Percentiles rank a stretch among this genome's conserved stretches.
Evolutionary conservation across 2,113 vertebrate species (phyloP).

Genomic region (Microtus richardsoni): DNA sequence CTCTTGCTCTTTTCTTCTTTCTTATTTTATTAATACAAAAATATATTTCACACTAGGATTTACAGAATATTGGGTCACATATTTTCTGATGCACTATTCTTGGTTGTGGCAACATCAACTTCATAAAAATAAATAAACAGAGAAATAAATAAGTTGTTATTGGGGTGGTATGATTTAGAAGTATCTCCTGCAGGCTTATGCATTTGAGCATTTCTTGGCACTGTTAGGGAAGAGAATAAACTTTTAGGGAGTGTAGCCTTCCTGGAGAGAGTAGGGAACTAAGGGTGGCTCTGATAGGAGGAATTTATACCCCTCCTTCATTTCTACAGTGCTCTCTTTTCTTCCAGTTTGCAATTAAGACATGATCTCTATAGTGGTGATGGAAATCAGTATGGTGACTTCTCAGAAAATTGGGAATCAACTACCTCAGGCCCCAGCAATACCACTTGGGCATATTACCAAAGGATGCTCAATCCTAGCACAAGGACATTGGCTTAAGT

Average conservation of each 20-base stretch:
- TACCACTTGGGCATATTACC: too few relatives aligned
- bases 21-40: slow-evolving; percentile 33
- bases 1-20: neutral
- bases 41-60: neutral
- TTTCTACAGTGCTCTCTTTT: too few relatives aligned
- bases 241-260: neutral
- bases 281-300: neutral
- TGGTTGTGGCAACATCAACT: neutral
- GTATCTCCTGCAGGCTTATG: neutral
- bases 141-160: neutral
- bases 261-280: neutral
- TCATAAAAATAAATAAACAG: neutral
- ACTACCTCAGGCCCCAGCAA: too few relatives aligned
- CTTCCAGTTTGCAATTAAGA: neutral
- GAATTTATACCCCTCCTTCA: neutral
- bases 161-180: neutral
- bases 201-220: neutral
- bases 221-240: too few relatives aligned
- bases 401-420: too few relatives aligned
- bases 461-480: too few relatives aligned
- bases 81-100: neutral
- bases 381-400: too few relatives aligned
- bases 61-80: neutral
- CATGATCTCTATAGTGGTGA: neutral
- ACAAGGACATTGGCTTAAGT: too few relatives aligned